These are phyloP conservation scores for Pipistrellus kuhlii DNA, from an alignment of 2,797 vertebrate species.

Conservation along the genomic window DNA sequence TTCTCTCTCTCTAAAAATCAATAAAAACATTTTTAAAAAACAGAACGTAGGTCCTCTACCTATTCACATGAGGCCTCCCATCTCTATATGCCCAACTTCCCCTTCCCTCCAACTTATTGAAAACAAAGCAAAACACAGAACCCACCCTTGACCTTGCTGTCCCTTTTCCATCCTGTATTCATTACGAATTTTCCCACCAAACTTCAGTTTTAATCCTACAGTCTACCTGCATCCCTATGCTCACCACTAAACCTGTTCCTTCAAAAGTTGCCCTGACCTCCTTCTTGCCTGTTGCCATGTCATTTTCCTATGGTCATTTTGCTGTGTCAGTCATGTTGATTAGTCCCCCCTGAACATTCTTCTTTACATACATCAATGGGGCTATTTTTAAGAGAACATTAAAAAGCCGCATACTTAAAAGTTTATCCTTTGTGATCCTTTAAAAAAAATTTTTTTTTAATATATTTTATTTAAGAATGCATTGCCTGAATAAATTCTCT, in stretches of 20 bases:
- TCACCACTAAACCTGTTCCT: neutral
- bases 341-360: neutral
- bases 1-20: neutral
- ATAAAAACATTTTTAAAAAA: neutral
- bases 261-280: neutral
- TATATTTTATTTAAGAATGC: neutral
- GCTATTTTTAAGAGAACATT: neutral
- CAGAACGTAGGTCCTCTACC: neutral
- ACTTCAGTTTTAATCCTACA: neutral
- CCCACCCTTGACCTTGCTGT: neutral
- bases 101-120: neutral
- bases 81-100: neutral
- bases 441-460: neutral
- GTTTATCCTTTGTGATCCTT: neutral
- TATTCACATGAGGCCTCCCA: neutral
- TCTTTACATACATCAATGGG: neutral
- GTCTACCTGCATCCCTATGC: neutral
- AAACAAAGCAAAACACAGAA: neutral
- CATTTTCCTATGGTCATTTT: slow-evolving; percentile 48
- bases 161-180: neutral
- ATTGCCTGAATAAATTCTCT: slow-evolving; percentile 56
- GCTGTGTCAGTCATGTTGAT: slow-evolving; percentile 33
- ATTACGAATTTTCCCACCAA: neutral
- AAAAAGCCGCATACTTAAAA: slow-evolving; percentile 20
- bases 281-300: slow-evolving; percentile 9